Percentiles rank a stretch among this genome's conserved stretches.
Evolutionary conservation across 2,888 invertebrate species (phyloP).

Genomic region (Cyrtodaria siliqua): DNA sequence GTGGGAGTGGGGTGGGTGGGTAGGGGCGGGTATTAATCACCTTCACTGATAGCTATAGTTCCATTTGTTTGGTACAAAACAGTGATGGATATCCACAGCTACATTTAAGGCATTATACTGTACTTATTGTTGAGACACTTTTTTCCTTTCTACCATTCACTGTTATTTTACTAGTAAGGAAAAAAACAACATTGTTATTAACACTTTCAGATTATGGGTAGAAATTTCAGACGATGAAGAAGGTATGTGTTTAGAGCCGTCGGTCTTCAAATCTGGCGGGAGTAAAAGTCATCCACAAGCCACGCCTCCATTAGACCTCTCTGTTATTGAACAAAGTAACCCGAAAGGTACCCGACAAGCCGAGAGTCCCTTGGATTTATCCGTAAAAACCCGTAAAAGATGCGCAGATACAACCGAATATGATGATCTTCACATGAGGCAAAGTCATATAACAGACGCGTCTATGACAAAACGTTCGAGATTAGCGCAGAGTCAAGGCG

Average conservation of each 20-base stretch:
- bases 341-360: constrained; percentile 53
- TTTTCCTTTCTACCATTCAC: too few relatives aligned
- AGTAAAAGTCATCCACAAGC: constrained; percentile 25
- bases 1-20: too few relatives aligned
- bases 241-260: constrained; percentile 22
- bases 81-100: too few relatives aligned
- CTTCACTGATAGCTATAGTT: too few relatives aligned
- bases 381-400: constrained; percentile 73
- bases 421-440: constrained; percentile 23
- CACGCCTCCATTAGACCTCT: constrained; percentile 67
- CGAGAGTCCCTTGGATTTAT: constrained; percentile 75
- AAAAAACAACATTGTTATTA: too few relatives aligned
- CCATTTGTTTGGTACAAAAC: too few relatives aligned
- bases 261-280: constrained; percentile 23
- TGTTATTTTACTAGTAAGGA: too few relatives aligned
- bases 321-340: constrained; percentile 35
- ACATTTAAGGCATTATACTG: too few relatives aligned
- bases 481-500: constrained; percentile 24
- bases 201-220: constrained; percentile 51
- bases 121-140: too few relatives aligned
- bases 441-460: constrained; percentile 17
- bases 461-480: constrained; percentile 43
- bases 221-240: constrained; percentile 53
- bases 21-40: too few relatives aligned
- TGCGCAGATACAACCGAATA: constrained; percentile 68